Conservation (phyloP, 2,797 vertebrate genomes). For the Eurystomus glaucurus region DNA sequence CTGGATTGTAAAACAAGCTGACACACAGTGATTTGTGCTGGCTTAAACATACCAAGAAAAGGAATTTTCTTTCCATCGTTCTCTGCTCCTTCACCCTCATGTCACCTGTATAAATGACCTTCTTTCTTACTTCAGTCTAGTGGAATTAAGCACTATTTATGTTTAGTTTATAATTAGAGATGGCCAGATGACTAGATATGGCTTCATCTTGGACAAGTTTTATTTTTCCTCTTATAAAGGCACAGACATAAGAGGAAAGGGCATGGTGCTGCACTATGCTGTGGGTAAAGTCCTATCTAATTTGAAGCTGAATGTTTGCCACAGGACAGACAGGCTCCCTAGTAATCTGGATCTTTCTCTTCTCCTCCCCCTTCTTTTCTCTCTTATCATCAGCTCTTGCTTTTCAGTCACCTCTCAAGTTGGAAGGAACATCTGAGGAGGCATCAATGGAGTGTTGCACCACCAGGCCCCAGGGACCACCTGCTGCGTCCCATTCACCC, state of each 20-base stretch:
- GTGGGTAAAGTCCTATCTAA: not conserved
- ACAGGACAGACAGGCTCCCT: not conserved
- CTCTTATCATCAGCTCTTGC: not conserved
- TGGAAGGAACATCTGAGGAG: not conserved
- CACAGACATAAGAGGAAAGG: not conserved
- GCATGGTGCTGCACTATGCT: not conserved
- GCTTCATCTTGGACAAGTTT: not conserved
- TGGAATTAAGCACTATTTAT: not conserved
- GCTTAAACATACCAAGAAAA: constrained; percentile 11
- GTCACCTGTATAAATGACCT: not conserved
- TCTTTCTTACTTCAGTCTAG: not conserved
- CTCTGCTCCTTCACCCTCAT: not conserved
- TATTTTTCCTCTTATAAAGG: not conserved
- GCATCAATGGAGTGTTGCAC: not conserved
- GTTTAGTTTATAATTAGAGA: not conserved
- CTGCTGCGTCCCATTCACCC: not conserved
- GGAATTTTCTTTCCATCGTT: not conserved
- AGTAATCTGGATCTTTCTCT: not conserved
- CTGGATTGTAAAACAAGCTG: constrained; percentile 56
- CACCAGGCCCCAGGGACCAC: not conserved
- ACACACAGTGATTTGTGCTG: constrained; percentile 30
- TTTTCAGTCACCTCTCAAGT: fast-evolving
- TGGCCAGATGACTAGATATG: not conserved
- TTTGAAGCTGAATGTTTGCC: not conserved
- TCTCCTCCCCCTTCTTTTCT: not conserved